These are phyloP conservation scores for Bradypodion pumilum DNA, from an alignment of 2,797 vertebrate species.

Conservation along the genomic window DNA sequence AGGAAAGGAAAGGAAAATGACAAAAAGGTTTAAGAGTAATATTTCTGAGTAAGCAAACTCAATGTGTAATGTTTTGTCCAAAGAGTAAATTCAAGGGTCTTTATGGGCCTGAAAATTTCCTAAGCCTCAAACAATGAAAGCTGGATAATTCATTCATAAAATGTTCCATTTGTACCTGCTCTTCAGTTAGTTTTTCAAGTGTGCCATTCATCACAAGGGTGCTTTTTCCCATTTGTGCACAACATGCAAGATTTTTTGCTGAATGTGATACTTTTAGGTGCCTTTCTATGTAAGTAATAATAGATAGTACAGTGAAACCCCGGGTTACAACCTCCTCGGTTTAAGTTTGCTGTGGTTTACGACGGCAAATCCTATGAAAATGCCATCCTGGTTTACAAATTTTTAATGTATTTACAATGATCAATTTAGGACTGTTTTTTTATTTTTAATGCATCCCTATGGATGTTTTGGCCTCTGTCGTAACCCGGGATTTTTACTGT, in stretches of 20 bases:
- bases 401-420: too few relatives aligned
- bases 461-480: too few relatives aligned
- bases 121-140: background rate
- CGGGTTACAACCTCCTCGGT: too few relatives aligned
- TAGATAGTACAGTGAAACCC: too few relatives aligned
- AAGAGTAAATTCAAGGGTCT: background rate
- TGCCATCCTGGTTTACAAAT: too few relatives aligned
- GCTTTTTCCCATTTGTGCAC: accelerated
- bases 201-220: accelerated
- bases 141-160: background rate
- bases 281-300: background rate
- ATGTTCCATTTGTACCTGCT: background rate
- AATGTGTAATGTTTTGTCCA: background rate
- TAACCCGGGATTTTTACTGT: too few relatives aligned
- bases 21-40: background rate
- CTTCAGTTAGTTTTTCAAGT: accelerated
- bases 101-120: background rate
- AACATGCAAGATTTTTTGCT: background rate
- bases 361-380: too few relatives aligned
- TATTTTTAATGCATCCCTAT: too few relatives aligned
- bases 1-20: too few relatives aligned
- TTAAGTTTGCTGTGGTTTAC: too few relatives aligned
- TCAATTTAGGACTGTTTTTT: too few relatives aligned
- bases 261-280: background rate
- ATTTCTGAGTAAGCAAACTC: background rate